These are phyloP conservation scores for Eupelmus urozonus DNA, from an alignment of 2,888 invertebrate genomes.

Conservation along the genomic window DNA sequence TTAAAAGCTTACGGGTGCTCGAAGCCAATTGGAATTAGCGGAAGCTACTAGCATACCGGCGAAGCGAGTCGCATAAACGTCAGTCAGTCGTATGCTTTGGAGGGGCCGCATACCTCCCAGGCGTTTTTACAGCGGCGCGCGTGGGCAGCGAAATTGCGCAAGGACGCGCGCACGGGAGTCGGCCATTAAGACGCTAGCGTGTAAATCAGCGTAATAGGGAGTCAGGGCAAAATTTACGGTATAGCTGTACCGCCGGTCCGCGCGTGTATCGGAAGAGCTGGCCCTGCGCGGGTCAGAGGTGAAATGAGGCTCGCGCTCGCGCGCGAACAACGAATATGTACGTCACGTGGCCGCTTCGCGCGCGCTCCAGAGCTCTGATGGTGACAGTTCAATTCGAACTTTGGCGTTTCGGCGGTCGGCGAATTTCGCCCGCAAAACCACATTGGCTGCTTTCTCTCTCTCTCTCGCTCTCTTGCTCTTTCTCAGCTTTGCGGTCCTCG, in stretches of 20 bases:
- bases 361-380: slow-evolving; percentile 70
- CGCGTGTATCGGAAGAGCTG: slow-evolving; percentile 19
- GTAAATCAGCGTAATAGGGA: slow-evolving; percentile 55
- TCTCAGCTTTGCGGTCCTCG: slow-evolving; percentile 60
- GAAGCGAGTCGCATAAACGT: slow-evolving; percentile 1
- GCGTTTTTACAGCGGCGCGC: too few relatives aligned
- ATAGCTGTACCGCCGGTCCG: too few relatives aligned
- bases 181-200: slow-evolving; percentile 19
- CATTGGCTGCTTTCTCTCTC: slow-evolving; percentile 75
- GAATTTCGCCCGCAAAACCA: slow-evolving; percentile 75
- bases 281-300: slow-evolving; percentile 41
- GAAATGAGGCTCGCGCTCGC: slow-evolving; percentile 24
- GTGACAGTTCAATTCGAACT: slow-evolving; percentile 78
- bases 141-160: not conserved
- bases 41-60: not conserved
- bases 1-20: not conserved
- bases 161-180: slow-evolving; percentile 21
- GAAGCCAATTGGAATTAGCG: not conserved
- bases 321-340: slow-evolving; percentile 64
- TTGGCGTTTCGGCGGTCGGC: slow-evolving; percentile 75
- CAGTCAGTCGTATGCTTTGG: too few relatives aligned
- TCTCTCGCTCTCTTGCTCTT: too few relatives aligned
- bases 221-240: slow-evolving; percentile 46
- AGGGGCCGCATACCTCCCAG: too few relatives aligned
- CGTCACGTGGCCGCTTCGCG: slow-evolving; percentile 66